A percentile compares a stretch with the other conserved stretches of the same genome.
Conservation (phyloP, 2,888 invertebrate species). For the Himalopsyche japonica region DNA sequence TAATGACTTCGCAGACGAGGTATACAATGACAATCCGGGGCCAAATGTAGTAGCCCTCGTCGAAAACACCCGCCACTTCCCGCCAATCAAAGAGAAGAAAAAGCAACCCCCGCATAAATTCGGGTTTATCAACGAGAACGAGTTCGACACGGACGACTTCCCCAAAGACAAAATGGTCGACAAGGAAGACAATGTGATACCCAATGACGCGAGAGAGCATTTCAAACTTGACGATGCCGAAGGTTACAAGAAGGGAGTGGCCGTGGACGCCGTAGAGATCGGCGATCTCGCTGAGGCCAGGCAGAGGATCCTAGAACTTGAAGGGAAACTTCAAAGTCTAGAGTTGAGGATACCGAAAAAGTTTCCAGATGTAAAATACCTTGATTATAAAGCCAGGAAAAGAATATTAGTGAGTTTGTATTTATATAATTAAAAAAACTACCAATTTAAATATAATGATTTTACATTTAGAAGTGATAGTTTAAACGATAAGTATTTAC, state of each 20-base stretch:
- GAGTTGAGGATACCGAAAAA: constrained; percentile 78
- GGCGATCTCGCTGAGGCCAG: constrained; percentile 66
- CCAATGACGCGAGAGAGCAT: constrained; percentile 38
- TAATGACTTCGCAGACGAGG: constrained; percentile 31
- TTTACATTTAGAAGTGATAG: too few relatives aligned
- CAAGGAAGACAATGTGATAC: constrained; percentile 38
- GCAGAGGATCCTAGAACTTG: constrained; percentile 66
- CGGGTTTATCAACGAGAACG: constrained; percentile 35
- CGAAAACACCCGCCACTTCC: constrained; percentile 11
- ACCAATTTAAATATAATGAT: too few relatives aligned
- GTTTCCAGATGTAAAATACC: constrained; percentile 88
- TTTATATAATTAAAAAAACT: neutral
- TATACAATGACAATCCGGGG: constrained; percentile 16
- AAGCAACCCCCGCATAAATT: constrained; percentile 18
- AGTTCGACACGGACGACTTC: constrained; percentile 29
- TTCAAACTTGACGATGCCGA: constrained; percentile 26
- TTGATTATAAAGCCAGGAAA: constrained; percentile 89
- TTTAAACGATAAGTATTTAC: too few relatives aligned
- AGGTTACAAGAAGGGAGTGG: constrained; percentile 5
- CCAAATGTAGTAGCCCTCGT: neutral
- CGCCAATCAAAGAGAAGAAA: constrained; percentile 20
- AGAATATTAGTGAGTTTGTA: constrained; percentile 75
- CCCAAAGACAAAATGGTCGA: constrained; percentile 39
- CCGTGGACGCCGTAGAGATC: constrained; percentile 34
- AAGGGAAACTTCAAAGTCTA: constrained; percentile 71